Base-by-base conservation (phyloP, 2,888 invertebrate genomes). In the Dryococelus australis region DNA sequence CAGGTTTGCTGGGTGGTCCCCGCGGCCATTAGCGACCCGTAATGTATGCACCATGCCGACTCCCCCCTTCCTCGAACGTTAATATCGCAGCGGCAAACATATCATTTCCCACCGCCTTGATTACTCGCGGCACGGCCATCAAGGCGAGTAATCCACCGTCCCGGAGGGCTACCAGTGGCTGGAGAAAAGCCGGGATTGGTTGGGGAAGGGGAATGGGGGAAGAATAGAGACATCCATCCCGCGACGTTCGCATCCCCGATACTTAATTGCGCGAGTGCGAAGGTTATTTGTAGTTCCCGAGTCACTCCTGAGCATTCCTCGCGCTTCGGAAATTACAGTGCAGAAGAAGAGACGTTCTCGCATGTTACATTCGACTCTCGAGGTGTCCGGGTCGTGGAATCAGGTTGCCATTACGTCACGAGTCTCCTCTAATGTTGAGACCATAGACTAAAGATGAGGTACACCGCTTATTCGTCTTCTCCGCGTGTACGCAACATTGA, bases 31-130 rank as follows among this genome's bases (percentile, higher is more conserved):
- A 65, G 65, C 65, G 65, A 65, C 65, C 65, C 24, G 65, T 65
- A 65, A 65, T 65, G 65, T 65, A 65, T 65, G 65, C 65, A 65
- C 24, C 65, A 65, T 65, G 65, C 65, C 65, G 65, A 65, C 65
- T 65, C 65, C 16, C 24, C 24, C 20, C 65, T 24, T 20, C 24
- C 24, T 5, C 65, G 24, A 16, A 9, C 65, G 65, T 24, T 65
- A 65, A 65, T 65, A 20, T 16, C 10, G 65, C 65, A 8, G 13
- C 65, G 20, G 65, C 65, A 16, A 65, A 24, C 65, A 16, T 65
- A 65, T 65, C 65, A 65, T 65, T 65, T 65, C 65, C 65, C 10
- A 24, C 65, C 20, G 65, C 65, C 65, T 65, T 65, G 10, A 65
- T 65, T 65, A 65, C 65, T 5, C 65, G 65, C 16, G 65, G 65